Conservation (phyloP, 2,888 invertebrate species). For the Electrophaes corylata region DNA sequence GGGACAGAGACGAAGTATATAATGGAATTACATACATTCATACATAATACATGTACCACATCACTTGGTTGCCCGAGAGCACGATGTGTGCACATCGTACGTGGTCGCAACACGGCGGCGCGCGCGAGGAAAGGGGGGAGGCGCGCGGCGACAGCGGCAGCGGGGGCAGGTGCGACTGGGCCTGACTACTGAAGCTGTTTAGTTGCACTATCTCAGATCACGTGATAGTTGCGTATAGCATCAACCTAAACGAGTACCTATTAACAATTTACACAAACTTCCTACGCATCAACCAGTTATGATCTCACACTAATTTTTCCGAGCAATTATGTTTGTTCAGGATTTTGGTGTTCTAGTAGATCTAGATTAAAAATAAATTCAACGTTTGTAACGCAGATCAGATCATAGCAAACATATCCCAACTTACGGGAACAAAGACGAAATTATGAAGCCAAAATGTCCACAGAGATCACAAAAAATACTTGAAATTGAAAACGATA, state of each 20-base stretch:
- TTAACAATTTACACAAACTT: conserved; percentile 13
- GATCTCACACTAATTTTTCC: not conserved
- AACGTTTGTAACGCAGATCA: too few relatives aligned
- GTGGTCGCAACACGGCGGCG: conserved; percentile 49
- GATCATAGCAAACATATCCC: too few relatives aligned
- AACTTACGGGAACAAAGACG: too few relatives aligned
- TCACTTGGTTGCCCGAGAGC: conserved; percentile 70
- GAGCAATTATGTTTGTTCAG: not conserved
- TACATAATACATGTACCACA: conserved; percentile 60
- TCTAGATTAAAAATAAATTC: too few relatives aligned
- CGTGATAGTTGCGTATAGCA: conserved; percentile 53
- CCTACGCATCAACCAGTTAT: conserved; percentile 5
- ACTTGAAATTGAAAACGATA: too few relatives aligned
- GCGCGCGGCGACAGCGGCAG: conserved; percentile 50
- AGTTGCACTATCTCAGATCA: conserved; percentile 60
- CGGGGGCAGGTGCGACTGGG: conserved; percentile 62
- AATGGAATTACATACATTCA: conserved; percentile 74
- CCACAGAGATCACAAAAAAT: too few relatives aligned
- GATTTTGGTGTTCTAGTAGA: too few relatives aligned
- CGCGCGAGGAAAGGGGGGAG: conserved; percentile 46
- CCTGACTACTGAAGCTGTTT: conserved; percentile 51
- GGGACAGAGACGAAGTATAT: conserved; percentile 79
- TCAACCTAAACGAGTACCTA: conserved; percentile 47
- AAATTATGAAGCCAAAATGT: too few relatives aligned
- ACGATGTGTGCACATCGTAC: conserved; percentile 58